Base-by-base conservation (phyloP, 2,888 invertebrate species). In the Cantharis nigra region DNA sequence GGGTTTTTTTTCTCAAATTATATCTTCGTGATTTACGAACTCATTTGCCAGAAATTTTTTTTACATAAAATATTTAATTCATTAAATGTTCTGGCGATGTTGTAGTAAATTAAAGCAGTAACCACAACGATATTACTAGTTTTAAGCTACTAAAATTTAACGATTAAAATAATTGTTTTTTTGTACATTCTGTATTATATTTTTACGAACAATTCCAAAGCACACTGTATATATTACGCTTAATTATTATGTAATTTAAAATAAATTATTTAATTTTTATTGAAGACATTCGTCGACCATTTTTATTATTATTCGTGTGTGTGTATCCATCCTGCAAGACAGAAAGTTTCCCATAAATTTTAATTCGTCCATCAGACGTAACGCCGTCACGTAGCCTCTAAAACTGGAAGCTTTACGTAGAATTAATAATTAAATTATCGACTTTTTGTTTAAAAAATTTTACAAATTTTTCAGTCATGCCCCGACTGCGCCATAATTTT, bases 141-240 rank as follows among this genome's bases (percentile, higher is more conserved):
- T 79, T 79, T 83, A 83, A 84, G 83, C 81, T 80, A 73, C 80
- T 77, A 74, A 76, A 73, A 74, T 63, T 82, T 76, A 74, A 70
- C 76, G 73, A 72, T 75, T 75, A 77, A 72, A 78, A 74, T 79
- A 73, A 77, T 74, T 72, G 80, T 76, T 70, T 77, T 70, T 85
- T 85, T 86, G 85, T 80, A 86, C 83, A 86, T 79, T 82, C 78
- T 86, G 85, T 85, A 85, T 84, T 87, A 87, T 88, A 88, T 88
- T 88, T 88, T 87, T 84, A 85, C 84, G 85, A 84, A 82, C 83
- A 82, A 86, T 86, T 87, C 86, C 87, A 87, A 88, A 88, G 88
- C 87, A 87, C 86, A 83, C 78, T 83, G 83, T 84, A 84, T 74
- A 85, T 86, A 85, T 83, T 84, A 84, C 86, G 87, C 87, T 87